Base-by-base conservation (phyloP, 2,888 invertebrate species). In the Eupithecia abbreviata region DNA sequence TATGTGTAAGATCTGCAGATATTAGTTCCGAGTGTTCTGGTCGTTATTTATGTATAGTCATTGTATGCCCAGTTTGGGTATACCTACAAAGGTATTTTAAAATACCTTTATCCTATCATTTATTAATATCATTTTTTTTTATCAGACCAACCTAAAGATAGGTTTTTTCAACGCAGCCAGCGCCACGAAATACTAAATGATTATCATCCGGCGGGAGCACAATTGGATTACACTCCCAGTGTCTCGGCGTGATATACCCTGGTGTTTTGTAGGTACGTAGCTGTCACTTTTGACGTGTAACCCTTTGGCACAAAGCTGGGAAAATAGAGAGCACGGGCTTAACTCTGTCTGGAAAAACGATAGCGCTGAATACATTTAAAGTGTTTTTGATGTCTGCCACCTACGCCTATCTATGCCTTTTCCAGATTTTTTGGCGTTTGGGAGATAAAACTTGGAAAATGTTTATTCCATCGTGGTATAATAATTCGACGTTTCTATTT, bases 211-310 rank as follows among this genome's bases (percentile, higher is more conserved):
- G 30, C 12, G 30, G 62, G 62, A 4, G 12, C 12, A 30, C n/a
- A 18, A 58, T 58, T 58, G n/a, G 18, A 58, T 58, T 58, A 58
- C 62, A 62, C 18, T 30, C 30, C 62, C 30, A 30, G 62, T 62
- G 12, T 62, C 30, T 62, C 62, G 30, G 7, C 66, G 15, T 42
- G 12, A 65, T 41, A 67, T 43, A 43, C 75, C 70, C 42, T 65
- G 12, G 15, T 65, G 65, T 49, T 58, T 74, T 18, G 42, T 58
- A 58, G 5, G 41, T 66, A 66, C 41, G 51, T 72, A 77, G 62
- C 73, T 74, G 68, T 76, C 77, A 74, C 78, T 77, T 80, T 80
- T 79, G 79, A 76, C 79, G 71, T 74, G 73, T 77, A 78, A 77
- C 80, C 81, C 73, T 79, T 80, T 80, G 74, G 70, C 66, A 65